These are phyloP conservation scores for Geotria australis DNA, from an alignment of 2,797 vertebrate genomes.

Conservation along the genomic window DNA sequence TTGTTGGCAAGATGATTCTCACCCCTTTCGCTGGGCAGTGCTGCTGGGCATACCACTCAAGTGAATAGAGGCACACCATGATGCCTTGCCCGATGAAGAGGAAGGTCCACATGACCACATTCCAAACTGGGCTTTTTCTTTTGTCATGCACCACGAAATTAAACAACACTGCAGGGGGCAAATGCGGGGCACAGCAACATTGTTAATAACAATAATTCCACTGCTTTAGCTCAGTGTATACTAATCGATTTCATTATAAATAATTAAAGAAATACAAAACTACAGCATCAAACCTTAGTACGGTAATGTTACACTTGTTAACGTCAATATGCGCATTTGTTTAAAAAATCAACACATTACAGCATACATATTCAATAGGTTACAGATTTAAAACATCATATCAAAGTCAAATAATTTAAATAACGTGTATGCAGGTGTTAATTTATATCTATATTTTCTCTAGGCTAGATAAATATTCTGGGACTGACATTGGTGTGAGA, in stretches of 20 bases:
- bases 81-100: constrained; percentile 67
- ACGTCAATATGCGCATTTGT: too few relatives aligned
- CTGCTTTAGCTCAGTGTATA: not conserved
- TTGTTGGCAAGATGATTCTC: constrained; percentile 5
- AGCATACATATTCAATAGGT: too few relatives aligned
- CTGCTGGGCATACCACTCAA: constrained; percentile 74
- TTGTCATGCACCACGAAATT: constrained; percentile 75
- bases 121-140: constrained; percentile 74
- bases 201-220: not conserved
- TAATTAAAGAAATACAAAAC: too few relatives aligned
- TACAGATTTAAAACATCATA: too few relatives aligned
- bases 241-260: not conserved
- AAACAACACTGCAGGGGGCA: constrained; percentile 31
- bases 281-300: too few relatives aligned
- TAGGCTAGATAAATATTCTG: too few relatives aligned
- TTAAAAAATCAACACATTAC: too few relatives aligned
- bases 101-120: constrained; percentile 70
- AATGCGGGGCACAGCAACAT: constrained; percentile 2
- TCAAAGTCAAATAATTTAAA: too few relatives aligned
- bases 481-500: too few relatives aligned
- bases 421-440: too few relatives aligned
- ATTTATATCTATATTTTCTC: too few relatives aligned
- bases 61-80: constrained; percentile 65
- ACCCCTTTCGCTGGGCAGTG: constrained; percentile 56
- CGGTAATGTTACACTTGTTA: too few relatives aligned